Evolutionary conservation across 1,140 invertebrate species (phyloP).

Genomic region (Bradynema listronoti): DNA sequence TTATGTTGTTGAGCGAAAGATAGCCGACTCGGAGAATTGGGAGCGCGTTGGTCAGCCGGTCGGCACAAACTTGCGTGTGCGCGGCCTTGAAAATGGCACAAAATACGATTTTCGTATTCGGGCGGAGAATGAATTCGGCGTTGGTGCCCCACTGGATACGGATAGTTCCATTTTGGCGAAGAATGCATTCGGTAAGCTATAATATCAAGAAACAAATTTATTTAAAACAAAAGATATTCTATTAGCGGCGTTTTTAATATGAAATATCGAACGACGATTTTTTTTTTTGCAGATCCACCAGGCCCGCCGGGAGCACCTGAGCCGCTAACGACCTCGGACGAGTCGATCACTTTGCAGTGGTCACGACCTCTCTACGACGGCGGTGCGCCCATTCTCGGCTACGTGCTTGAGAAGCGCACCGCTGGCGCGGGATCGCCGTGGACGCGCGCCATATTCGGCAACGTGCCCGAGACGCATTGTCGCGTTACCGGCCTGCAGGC

Average conservation of each 20-base stretch:
- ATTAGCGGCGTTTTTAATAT: background rate
- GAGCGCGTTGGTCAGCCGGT: slow-evolving; percentile 82
- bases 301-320: slow-evolving; percentile 81
- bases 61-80: slow-evolving; percentile 76
- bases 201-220: background rate
- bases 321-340: slow-evolving; percentile 84
- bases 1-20: slow-evolving; percentile 82
- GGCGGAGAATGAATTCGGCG: slow-evolving; percentile 79
- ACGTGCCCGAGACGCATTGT: slow-evolving; percentile 69
- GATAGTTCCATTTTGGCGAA: slow-evolving; percentile 80
- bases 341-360: slow-evolving; percentile 95
- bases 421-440: slow-evolving; percentile 64
- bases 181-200: slow-evolving; percentile 71
- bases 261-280: background rate
- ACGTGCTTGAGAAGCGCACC: slow-evolving; percentile 90
- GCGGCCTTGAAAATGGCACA: slow-evolving; percentile 79
- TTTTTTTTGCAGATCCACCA: slow-evolving; percentile 68
- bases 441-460: slow-evolving; percentile 74
- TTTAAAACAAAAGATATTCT: background rate
- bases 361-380: slow-evolving; percentile 84
- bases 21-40: slow-evolving; percentile 76
- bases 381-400: slow-evolving; percentile 79
- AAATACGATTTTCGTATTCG: slow-evolving; percentile 95
- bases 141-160: slow-evolving; percentile 80
- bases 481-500: slow-evolving; percentile 79